Base-by-base conservation (phyloP, 2,113 vertebrate species). In the Clarias gariepinus region DNA sequence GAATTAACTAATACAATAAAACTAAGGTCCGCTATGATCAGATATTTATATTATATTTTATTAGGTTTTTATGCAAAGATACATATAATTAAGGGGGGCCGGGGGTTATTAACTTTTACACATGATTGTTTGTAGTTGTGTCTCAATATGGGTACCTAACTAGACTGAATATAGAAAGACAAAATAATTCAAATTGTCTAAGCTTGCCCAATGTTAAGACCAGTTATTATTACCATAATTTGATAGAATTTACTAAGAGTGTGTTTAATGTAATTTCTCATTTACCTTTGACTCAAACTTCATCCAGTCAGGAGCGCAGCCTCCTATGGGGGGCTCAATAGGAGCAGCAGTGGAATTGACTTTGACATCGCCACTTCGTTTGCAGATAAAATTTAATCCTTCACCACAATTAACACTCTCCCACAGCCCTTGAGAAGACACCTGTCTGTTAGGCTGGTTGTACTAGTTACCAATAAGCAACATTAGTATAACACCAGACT, bases 261-360 rank as follows among this genome's bases (percentile, higher is more conserved):
- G 7, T 25, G 23, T 73, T 61, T 81, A 52, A 58, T 28, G 23
- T 58, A 83, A 23, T 53, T 47, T 19, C 0, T 77, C 11, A 28
- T 33, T 86, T 93, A 96, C 95, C 95, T 96, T 95, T 88, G 92
- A 93, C 33, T 87, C 93, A 87, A 97, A 98, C 55, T 92, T 92
- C 33, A 81, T 85, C 98, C 98, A 99, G 8, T 91, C 88, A n/a
- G 89, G 64, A 28, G 71, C 90, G 86, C 98, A 99, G 84, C 96
- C 96, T 28, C 96, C 96, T 77, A 91, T 93, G 13, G 88, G 53
- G 33, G 93, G 0, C 2, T 61, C 81, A 18, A 96, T 96, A 3
- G 98, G 96, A 69, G 92, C 86, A 12, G 9, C 90, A 0, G 98
- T 98, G 84, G 93, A 88, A 83, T 98, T 98, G 86, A 94, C 86